phyloP scores from a whole-genome alignment of 2,797 vertebrate species.

The Coracias cyanogaster region DNA sequence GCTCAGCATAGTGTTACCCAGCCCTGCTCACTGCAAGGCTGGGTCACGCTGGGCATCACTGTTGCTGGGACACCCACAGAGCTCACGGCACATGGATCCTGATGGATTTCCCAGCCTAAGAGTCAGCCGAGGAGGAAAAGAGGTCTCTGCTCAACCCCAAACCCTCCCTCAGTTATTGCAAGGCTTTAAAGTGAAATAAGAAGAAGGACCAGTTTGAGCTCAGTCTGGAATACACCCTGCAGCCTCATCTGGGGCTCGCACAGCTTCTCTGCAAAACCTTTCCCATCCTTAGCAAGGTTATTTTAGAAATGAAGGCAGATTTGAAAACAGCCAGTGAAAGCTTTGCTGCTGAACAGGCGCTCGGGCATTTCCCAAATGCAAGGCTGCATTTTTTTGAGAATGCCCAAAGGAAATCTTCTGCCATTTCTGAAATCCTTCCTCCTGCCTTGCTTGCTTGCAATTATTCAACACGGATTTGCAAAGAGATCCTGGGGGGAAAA shows the following conservation, averaged over 20 bases:
- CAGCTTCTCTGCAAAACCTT: not conserved
- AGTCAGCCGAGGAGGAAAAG: not conserved
- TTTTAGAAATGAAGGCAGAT: not conserved
- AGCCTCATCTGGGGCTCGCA: not conserved
- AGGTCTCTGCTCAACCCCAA: not conserved
- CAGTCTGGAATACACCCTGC: not conserved
- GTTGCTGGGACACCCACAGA: not conserved
- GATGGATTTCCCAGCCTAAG: not conserved
- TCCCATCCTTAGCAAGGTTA: not conserved
- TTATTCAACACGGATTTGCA: not conserved
- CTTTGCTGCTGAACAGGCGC: not conserved
- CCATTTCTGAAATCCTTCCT: conserved; percentile 15
- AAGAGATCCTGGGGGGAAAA: not conserved
- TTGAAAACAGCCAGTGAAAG: not conserved
- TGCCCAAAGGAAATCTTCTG: conserved; percentile 29
- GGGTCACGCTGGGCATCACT: rapidly evolving
- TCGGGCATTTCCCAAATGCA: not conserved
- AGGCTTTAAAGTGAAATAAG: not conserved
- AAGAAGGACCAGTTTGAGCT: not conserved
- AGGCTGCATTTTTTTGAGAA: conserved; percentile 20
- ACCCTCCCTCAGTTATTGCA: not conserved
- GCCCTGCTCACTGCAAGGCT: not conserved
- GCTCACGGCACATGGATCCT: rapidly evolving
- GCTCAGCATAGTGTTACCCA: not conserved
- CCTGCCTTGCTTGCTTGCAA: not conserved